Evolutionary conservation across 2,113 vertebrate genomes (phyloP), one percentile per base, ranked within the genome.

Genomic region (Eptesicus fuscus): DNA sequence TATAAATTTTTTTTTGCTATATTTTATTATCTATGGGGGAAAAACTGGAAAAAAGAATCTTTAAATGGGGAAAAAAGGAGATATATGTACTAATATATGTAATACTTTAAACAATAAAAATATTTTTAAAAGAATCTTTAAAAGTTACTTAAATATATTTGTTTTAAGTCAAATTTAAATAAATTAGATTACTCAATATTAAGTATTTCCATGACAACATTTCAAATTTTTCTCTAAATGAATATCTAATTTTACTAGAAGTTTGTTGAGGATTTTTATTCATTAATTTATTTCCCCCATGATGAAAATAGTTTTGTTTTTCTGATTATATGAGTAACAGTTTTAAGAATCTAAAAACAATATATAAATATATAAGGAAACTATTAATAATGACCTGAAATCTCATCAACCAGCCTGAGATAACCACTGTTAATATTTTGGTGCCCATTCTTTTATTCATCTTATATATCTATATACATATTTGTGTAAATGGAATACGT

Each of bases 111-210:
- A 47, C 47, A 2, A 37, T 37, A 37, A 37, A 47, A 47, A 13
- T 47, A 47, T 47, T 47, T 47, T 47, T 37, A 71, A 22, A 35
- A 37, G 59, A 53, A 88, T 56, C 13, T 83, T 77, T 74, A 90
- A 69, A 86, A 79, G 32, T 23, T 79, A 51, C 53, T 49, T 79
- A 94, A 67, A 56, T 69, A 87, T 51, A 83, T 47, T 73, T 76
- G 61, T 79, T 95, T 87, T 61, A 85, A 88, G 83, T 88, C 30
- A 84, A 73, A 47, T 95, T 91, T 93, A 76, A 85, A 82, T 85
- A 80, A 13, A 37, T 44, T 78, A 83, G 22, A 74, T n/a, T 51
- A 87, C 32, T 93, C 53, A 23, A 40, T 79, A 69, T 91, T 80
- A 95, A 78, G n/a, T 88, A 61, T 88, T 91, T 93, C 67, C 44